Evolutionary conservation across 2,113 vertebrate species (phyloP).

Genomic region (Sminthopsis crassicaudata): DNA sequence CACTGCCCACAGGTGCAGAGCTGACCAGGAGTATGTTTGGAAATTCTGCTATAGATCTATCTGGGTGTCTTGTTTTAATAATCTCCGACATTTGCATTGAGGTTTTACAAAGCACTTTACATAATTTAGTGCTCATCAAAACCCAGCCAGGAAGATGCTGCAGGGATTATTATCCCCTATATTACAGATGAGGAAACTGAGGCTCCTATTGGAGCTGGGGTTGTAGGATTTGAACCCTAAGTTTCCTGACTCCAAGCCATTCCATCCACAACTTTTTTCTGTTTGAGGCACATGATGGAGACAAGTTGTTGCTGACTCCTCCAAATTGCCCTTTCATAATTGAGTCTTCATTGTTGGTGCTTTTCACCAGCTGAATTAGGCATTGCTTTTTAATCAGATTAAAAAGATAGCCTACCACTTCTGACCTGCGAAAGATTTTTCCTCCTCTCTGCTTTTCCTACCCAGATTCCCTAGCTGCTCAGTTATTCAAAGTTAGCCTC

Average conservation of each 20-base stretch:
- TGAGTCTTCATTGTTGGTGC: conserved; percentile 24
- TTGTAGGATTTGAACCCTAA: neutral
- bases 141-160: neutral
- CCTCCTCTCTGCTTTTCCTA: conserved; percentile 33
- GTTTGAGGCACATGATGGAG: neutral
- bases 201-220: neutral
- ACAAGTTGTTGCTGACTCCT: neutral
- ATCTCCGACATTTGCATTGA: neutral
- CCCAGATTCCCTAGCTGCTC: conserved; percentile 48
- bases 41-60: neutral
- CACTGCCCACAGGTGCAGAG: neutral
- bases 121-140: neutral
- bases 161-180: neutral
- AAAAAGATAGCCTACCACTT: neutral
- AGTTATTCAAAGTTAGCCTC: conserved; percentile 62
- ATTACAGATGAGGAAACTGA: neutral
- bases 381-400: conserved; percentile 34
- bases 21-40: neutral
- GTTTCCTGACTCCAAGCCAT: neutral
- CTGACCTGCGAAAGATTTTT: conserved; percentile 25
- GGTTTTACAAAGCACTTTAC: neutral
- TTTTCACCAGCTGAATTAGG: neutral
- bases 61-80: neutral
- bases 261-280: neutral
- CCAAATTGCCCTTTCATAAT: neutral